Conservation (phyloP, 2,113 vertebrate species). For the Gallinago jamesoni region DNA sequence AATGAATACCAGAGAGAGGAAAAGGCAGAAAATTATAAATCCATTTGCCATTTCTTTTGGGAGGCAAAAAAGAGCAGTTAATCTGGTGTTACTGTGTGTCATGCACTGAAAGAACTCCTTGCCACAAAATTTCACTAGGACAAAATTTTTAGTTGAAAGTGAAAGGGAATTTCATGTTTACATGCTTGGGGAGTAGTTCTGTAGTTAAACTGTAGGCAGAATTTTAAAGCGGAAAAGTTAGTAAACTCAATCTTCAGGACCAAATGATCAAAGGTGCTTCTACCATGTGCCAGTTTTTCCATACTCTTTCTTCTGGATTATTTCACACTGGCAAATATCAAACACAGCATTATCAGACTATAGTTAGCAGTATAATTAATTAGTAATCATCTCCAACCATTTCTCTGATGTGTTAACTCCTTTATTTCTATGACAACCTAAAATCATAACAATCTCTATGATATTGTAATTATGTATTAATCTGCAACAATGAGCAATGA, state of each 20-base stretch:
- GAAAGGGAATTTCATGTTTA: not conserved
- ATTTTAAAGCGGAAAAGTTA: not conserved
- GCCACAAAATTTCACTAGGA: not conserved
- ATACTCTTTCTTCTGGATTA: not conserved
- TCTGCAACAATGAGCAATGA: not conserved
- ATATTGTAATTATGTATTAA: not conserved
- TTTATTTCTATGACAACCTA: not conserved
- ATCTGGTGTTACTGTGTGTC: not conserved
- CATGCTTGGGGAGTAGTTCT: not conserved
- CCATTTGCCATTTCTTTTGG: not conserved
- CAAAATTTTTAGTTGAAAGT: not conserved
- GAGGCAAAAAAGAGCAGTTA: not conserved
- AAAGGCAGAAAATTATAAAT: not conserved
- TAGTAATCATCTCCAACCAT: not conserved
- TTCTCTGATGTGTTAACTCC: not conserved
- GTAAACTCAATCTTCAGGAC: not conserved
- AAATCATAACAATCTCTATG: not conserved
- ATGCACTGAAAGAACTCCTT: not conserved
- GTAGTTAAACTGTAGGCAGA: not conserved
- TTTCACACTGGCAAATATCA: not conserved
- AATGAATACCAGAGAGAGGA: not conserved
- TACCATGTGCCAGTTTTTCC: not conserved
- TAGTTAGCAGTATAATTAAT: not conserved
- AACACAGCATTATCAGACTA: not conserved
- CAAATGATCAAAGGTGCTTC: not conserved